Base-by-base conservation (phyloP, 2,888 invertebrate species). In the Rotaria magnacalcarata region DNA sequence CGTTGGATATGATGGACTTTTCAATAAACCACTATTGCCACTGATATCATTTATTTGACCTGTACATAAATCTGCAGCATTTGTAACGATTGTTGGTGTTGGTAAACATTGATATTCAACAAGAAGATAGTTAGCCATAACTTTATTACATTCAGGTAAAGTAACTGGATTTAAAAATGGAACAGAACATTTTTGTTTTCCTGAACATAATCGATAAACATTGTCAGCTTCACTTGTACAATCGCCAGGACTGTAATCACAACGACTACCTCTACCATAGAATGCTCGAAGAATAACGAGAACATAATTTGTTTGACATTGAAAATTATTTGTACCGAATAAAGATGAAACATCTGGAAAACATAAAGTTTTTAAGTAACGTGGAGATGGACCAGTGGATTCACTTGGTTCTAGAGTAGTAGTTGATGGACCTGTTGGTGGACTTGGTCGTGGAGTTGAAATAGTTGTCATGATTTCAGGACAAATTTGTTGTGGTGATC, bases 101-200 rank as follows among this genome's bases (percentile, higher is more conserved):
- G 86, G 86, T 50, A 85, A 54, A 85, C 86, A 86, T 85, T 86
- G 86, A 56, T 86, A 86, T 27, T 86, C 85, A 52, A 86, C 47
- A 43, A 85, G 85, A 24, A 86, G 85, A 75, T 86, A 86, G 16
- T 19, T 84, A 19, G 86, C 85, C 16, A 24, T 10, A 34, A 14
- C 75, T 16, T n/a, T 43, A 41, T 85, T 34, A n/a, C 85, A 86
- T 80, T 86, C 86, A 21, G 75, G 58, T 43, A 86, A 41, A 74
- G 74, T 47, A 41, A 85, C 52, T 43, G 24, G 16, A 80, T n/a
- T 80, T 21, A 85, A 47, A 56, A 85, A 86, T 50, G 75, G 47
- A 24, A 85, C 43, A 41, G 52, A 80, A 34, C 86, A 86, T 27
- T 56, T 27, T 60, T 86, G 80, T 75, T 54, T 85, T 27, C 86